Evolutionary conservation across 2,113 vertebrate genomes (phyloP).

Genomic region (Pogonocichla stellata): DNA sequence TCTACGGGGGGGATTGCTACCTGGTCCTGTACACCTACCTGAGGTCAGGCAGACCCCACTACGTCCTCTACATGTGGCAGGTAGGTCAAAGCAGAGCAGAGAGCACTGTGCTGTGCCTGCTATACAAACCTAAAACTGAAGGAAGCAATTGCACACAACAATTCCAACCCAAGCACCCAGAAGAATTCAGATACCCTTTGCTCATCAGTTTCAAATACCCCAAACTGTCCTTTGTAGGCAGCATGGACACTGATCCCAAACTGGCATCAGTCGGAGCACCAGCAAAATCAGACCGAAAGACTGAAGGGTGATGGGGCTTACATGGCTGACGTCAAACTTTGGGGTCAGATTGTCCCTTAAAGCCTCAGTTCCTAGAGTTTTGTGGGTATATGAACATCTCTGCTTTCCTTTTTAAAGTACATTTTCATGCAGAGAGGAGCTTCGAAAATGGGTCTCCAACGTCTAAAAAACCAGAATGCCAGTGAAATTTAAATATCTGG

Average conservation of each 20-base stretch:
- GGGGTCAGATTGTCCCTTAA: background rate
- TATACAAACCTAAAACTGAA: background rate
- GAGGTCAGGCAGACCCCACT: constrained; percentile 74
- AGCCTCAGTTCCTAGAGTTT: background rate
- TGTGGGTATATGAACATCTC: background rate
- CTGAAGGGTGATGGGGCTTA: background rate
- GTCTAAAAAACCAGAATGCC: background rate
- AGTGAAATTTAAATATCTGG: background rate
- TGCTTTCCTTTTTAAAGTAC: background rate
- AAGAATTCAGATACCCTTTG: background rate
- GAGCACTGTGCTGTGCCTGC: background rate
- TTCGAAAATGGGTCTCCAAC: background rate
- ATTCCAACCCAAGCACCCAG: background rate
- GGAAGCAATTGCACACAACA: background rate
- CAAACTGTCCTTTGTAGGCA: background rate
- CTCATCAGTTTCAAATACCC: background rate
- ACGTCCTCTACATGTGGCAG: constrained; percentile 92
- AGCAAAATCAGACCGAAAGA: background rate
- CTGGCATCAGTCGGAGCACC: background rate
- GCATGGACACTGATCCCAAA: background rate
- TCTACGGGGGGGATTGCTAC: constrained; percentile 92
- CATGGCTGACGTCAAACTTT: background rate
- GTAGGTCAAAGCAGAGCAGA: constrained; percentile 59
- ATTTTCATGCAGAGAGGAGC: background rate
- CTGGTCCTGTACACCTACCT: constrained; percentile 86